phyloP scores from a whole-genome alignment of 2,797 vertebrate genomes.

The Helicolenus hilgendorfi region DNA sequence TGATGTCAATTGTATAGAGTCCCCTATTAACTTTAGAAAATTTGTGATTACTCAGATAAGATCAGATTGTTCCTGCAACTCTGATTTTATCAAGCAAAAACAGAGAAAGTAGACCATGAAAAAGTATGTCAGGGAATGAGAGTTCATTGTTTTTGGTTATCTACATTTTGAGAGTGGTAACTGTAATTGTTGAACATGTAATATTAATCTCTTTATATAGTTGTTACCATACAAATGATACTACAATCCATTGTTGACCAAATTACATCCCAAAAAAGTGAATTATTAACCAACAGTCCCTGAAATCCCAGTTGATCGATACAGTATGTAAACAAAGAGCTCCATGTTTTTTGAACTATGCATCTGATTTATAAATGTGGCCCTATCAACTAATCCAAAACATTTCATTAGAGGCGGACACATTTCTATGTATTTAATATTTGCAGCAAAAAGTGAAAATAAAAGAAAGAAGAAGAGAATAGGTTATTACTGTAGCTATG shows the following conservation, averaged over 20 bases:
- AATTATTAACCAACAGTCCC: conserved; percentile 18
- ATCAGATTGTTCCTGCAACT: background rate
- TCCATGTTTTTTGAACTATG: background rate
- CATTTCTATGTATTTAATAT: background rate
- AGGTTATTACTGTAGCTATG: background rate
- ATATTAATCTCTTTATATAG: background rate
- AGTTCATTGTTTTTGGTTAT: background rate
- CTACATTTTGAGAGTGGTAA: background rate
- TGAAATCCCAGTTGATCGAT: background rate
- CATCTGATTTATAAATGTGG: background rate
- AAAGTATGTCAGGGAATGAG: background rate
- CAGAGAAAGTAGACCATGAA: background rate
- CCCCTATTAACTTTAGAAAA: background rate
- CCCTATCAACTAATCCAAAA: background rate
- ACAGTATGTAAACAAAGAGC: conserved; percentile 16
- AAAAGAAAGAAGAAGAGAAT: background rate
- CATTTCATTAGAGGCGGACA: background rate
- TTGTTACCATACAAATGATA: background rate
- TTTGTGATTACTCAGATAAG: background rate
- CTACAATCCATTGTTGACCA: background rate
- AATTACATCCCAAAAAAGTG: background rate
- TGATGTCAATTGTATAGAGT: too few relatives aligned
- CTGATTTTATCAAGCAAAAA: background rate
- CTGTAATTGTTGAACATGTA: background rate
- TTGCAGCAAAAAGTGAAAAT: background rate